phyloP scores from a whole-genome alignment of 2,888 invertebrate species.

The Abrostola tripartita region DNA sequence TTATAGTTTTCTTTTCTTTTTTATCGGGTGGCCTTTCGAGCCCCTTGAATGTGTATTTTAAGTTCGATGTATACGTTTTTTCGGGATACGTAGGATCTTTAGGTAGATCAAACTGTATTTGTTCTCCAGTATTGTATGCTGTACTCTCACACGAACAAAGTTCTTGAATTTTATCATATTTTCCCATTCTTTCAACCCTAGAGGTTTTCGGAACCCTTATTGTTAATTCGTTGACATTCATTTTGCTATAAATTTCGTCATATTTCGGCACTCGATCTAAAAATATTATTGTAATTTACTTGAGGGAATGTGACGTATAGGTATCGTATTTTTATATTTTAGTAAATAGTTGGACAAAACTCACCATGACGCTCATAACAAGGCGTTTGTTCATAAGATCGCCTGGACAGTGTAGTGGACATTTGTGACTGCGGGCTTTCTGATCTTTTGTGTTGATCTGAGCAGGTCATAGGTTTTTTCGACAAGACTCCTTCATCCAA shows the following conservation, averaged over 20 bases:
- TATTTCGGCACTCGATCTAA: conserved; percentile 72
- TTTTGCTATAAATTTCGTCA: conserved; percentile 83
- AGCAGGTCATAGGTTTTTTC: conserved; percentile 60
- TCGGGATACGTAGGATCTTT: conserved; percentile 66
- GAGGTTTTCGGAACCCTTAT: conserved; percentile 82
- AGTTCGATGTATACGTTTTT: conserved; percentile 73
- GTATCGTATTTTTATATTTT: not conserved
- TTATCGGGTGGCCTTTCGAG: conserved; percentile 66
- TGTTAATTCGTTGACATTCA: conserved; percentile 82
- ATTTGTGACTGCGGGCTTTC: conserved; percentile 68
- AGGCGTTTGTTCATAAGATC: conserved; percentile 52
- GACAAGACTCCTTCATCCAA: conserved; percentile 77
- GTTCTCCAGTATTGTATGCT: conserved; percentile 79
- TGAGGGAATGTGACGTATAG: not conserved
- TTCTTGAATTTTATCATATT: conserved; percentile 80
- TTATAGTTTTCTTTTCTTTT: conserved; percentile 73
- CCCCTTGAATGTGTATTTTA: conserved; percentile 77
- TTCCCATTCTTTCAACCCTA: conserved; percentile 75
- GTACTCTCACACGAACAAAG: conserved; percentile 78
- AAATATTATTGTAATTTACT: conserved; percentile 26
- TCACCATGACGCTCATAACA: conserved; percentile 58
- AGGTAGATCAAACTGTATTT: conserved; percentile 82
- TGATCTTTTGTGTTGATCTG: conserved; percentile 51
- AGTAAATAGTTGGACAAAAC: conserved; percentile 14
- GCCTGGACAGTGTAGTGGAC: conserved; percentile 62